These are phyloP conservation scores for Micromussa lordhowensis DNA, from an alignment of 92 coral and sea anemone species.

Conservation along the genomic window DNA sequence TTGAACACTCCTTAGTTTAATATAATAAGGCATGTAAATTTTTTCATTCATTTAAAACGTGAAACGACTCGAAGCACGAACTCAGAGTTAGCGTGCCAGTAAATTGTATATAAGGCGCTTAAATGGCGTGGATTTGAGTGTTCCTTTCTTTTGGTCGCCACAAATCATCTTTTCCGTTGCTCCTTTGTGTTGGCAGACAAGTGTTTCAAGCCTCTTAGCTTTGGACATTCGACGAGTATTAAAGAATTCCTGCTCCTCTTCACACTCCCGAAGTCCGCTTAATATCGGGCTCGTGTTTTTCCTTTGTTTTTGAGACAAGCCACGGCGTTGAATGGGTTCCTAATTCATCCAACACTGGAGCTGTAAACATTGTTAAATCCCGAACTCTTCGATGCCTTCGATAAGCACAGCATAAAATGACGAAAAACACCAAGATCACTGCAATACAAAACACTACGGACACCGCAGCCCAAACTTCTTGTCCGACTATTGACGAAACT, in stretches of 20 bases:
- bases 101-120: not conserved
- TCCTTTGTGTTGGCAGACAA: not conserved
- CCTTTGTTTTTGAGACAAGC: constrained; percentile 23
- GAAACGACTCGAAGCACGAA: not conserved
- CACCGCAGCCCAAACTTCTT: constrained; percentile 89
- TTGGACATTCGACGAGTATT: not conserved
- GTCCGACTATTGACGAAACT: constrained; percentile 64
- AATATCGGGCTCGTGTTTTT: not conserved
- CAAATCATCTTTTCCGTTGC: not conserved
- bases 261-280: constrained; percentile 18
- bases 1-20: not conserved
- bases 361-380: constrained; percentile 54
- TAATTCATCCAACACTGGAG: not conserved
- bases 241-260: not conserved
- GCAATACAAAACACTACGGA: constrained; percentile 86
- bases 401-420: constrained; percentile 87
- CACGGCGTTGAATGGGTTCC: constrained; percentile 1
- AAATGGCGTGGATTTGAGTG: not conserved
- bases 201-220: not conserved
- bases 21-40: not conserved
- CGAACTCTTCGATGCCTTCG: constrained; percentile 84
- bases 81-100: not conserved
- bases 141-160: not conserved
- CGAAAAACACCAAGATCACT: constrained; percentile 77
- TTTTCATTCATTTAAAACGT: not conserved